Evolutionary conservation across 2,113 vertebrate species (phyloP).

Genomic region (Otus sunia): DNA sequence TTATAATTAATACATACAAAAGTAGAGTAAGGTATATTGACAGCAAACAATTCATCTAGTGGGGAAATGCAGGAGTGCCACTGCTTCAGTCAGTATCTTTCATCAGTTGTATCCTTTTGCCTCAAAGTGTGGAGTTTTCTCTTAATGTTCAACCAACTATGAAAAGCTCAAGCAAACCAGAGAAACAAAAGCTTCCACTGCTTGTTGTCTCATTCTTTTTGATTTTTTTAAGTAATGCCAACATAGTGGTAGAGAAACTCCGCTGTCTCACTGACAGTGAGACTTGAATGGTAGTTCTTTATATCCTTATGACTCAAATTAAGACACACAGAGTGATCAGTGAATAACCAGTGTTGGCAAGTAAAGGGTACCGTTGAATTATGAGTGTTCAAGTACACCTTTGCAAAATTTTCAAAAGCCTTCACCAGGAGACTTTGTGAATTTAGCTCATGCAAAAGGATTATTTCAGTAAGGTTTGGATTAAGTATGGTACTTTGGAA

Average conservation of each 20-base stretch:
- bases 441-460: neutral
- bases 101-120: neutral
- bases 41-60: neutral
- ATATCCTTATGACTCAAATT: neutral
- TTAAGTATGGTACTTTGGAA: neutral
- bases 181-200: neutral
- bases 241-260: neutral
- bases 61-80: neutral
- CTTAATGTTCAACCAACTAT: neutral
- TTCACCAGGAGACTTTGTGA: neutral
- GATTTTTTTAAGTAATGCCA: neutral
- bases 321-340: neutral
- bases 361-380: neutral
- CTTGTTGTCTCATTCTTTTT: neutral
- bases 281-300: neutral
- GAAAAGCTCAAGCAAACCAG: neutral
- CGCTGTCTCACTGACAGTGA: neutral
- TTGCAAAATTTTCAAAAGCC: neutral
- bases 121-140: neutral
- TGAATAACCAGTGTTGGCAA: neutral
- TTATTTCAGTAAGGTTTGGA: neutral
- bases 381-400: accelerated
- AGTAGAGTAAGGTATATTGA: neutral
- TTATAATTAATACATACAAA: neutral
- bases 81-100: neutral